phyloP scores from a whole-genome alignment of 2,113 vertebrate genomes.

The Myxocyprinus asiaticus region DNA sequence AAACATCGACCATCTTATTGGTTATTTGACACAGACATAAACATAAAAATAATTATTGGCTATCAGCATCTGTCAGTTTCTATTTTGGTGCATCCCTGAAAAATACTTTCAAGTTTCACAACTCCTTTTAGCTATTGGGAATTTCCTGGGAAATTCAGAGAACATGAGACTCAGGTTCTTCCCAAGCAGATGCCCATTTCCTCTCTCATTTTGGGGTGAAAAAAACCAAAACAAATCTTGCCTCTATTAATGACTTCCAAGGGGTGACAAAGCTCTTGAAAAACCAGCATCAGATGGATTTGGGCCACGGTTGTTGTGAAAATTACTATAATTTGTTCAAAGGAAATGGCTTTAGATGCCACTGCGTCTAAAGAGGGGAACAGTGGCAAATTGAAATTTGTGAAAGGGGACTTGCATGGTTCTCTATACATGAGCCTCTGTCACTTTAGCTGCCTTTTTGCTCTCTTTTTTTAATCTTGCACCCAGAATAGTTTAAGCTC shows the following conservation, averaged over 20 bases:
- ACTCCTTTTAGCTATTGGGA: no score
- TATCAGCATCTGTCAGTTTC: no score
- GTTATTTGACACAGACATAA: no score
- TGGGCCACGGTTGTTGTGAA: slow-evolving; percentile 66
- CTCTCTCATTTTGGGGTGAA: slow-evolving; percentile 39
- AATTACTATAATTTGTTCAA: slow-evolving; percentile 79
- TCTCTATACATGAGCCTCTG: not conserved
- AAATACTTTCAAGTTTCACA: no score
- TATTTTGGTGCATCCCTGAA: no score
- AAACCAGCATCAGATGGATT: slow-evolving; percentile 65
- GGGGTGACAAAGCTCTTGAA: slow-evolving; percentile 75
- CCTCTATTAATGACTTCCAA: slow-evolving; percentile 75
- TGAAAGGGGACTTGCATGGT: slow-evolving; percentile 62
- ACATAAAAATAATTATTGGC: no score
- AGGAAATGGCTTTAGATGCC: slow-evolving; percentile 73
- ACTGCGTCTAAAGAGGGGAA: slow-evolving; percentile 66
- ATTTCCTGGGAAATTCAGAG: no score
- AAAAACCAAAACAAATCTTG: slow-evolving; percentile 69
- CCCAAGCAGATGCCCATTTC: slow-evolving; percentile 25
- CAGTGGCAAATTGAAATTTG: slow-evolving; percentile 75
- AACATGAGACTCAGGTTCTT: no score
- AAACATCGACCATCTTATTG: no score
- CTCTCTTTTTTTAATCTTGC: not conserved
- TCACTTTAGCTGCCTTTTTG: not conserved
- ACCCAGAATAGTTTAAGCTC: slow-evolving; percentile 56